These are phyloP conservation scores for Epistrophe grossulariae DNA, from an alignment of 2,888 invertebrate species.

Conservation along the genomic window DNA sequence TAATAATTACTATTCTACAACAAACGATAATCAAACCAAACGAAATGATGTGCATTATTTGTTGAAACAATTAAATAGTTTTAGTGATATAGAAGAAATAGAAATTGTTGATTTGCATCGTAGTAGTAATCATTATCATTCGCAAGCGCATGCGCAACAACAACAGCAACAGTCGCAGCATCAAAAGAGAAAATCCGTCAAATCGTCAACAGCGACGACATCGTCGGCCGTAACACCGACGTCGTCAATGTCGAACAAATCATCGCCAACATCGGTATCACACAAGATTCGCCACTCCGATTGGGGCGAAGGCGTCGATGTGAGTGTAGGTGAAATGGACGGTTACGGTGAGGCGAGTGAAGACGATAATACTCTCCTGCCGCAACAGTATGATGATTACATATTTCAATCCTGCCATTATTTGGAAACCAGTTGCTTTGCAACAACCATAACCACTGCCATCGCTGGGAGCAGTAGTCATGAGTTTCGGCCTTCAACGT, in stretches of 20 bases:
- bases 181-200: conserved; percentile 79
- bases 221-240: conserved; percentile 69
- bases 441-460: conserved; percentile 83
- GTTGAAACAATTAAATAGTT: conserved; percentile 85
- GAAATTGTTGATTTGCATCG: conserved; percentile 83
- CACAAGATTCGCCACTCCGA: conserved; percentile 80
- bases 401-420: conserved; percentile 83
- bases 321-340: conserved; percentile 52
- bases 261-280: conserved; percentile 81
- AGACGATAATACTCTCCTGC: conserved; percentile 63
- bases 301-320: conserved; percentile 64
- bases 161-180: conserved; percentile 50
- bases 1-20: conserved; percentile 75
- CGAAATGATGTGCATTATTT: conserved; percentile 85
- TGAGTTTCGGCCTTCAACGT: conserved; percentile 82
- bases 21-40: conserved; percentile 83
- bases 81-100: conserved; percentile 84
- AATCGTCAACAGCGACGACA: conserved; percentile 78
- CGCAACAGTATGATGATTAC: conserved; percentile 82
- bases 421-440: conserved; percentile 83
- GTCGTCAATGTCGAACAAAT: conserved; percentile 74
- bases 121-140: conserved; percentile 70
- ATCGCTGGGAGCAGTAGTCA: conserved; percentile 83
- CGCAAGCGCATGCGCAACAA: conserved; percentile 56
- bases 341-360: conserved; percentile 47